A percentile compares a stretch with the other conserved stretches of the same genome.
Evolutionary conservation across 2,888 invertebrate species (phyloP).

Genomic region (Onthophagus sagittarius): DNA sequence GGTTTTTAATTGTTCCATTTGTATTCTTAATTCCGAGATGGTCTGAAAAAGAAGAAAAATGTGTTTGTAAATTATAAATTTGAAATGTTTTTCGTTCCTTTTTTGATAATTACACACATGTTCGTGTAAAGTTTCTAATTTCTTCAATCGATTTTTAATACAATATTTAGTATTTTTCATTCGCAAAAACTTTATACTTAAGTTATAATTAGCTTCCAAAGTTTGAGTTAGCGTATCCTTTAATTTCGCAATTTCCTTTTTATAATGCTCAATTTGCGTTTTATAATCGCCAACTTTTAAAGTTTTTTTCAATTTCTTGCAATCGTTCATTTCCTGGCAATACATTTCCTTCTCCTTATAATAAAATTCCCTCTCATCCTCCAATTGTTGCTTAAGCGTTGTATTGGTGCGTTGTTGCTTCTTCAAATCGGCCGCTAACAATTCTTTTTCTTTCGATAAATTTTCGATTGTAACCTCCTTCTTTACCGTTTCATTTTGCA

Average conservation of each 20-base stretch:
- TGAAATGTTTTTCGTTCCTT: neutral
- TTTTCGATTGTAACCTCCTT: conserved; percentile 52
- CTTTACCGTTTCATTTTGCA: conserved; percentile 50
- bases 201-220: conserved; percentile 48
- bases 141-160: conserved; percentile 40
- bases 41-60: conserved; percentile 33
- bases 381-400: conserved; percentile 53
- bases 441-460: conserved; percentile 53
- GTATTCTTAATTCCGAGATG: conserved; percentile 37
- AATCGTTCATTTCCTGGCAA: conserved; percentile 50
- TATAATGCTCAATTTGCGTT: conserved; percentile 36
- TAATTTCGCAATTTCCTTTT: conserved; percentile 43
- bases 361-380: conserved; percentile 55
- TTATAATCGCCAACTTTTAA: conserved; percentile 23
- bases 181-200: conserved; percentile 47
- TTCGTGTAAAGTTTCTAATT: conserved; percentile 39
- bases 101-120: conserved; percentile 32
- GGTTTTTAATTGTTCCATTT: conserved; percentile 39
- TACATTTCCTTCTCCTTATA: conserved; percentile 55
- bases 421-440: conserved; percentile 50
- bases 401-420: conserved; percentile 50
- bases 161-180: conserved; percentile 47
- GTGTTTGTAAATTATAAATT: neutral
- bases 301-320: conserved; percentile 40
- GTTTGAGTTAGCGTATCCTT: conserved; percentile 44